Evolutionary conservation across 2,113 vertebrate genomes (phyloP).

Genomic region (Macquaria australasica): DNA sequence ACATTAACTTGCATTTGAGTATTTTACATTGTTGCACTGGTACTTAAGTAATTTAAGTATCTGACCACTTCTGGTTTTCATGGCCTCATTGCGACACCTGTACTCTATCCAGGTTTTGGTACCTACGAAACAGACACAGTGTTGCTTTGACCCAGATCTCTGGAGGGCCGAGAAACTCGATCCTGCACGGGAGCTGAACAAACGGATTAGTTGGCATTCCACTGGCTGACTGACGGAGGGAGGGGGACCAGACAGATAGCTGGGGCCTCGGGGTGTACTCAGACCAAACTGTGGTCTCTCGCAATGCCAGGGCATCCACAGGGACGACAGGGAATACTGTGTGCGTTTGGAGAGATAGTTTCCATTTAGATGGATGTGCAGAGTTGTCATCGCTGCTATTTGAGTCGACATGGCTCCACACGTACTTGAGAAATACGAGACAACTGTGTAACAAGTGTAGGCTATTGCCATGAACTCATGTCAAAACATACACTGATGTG

Average conservation of each 20-base stretch:
- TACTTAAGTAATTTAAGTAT: neutral
- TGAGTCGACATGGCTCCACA: neutral
- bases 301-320: neutral
- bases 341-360: constrained; percentile 31
- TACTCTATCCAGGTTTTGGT: constrained; percentile 7
- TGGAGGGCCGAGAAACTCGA: constrained; percentile 68
- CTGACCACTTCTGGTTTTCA: neutral
- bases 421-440: constrained; percentile 7
- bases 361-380: constrained; percentile 16
- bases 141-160: constrained; percentile 74
- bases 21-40: neutral
- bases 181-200: constrained; percentile 62
- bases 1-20: neutral
- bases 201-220: constrained; percentile 73
- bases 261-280: constrained; percentile 4
- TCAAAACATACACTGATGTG: constrained; percentile 5
- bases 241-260: constrained; percentile 32
- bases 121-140: constrained; percentile 31
- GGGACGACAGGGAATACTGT: neutral
- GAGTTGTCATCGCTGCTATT: constrained; percentile 37
- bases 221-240: constrained; percentile 60
- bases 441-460: neutral
- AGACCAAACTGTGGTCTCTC: constrained; percentile 22
- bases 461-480: neutral
- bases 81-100: neutral